Percentiles rank a stretch among this genome's conserved stretches.
phyloP scores from a whole-genome alignment of 2,797 vertebrate genomes.

The Pelochelys cantorii region DNA sequence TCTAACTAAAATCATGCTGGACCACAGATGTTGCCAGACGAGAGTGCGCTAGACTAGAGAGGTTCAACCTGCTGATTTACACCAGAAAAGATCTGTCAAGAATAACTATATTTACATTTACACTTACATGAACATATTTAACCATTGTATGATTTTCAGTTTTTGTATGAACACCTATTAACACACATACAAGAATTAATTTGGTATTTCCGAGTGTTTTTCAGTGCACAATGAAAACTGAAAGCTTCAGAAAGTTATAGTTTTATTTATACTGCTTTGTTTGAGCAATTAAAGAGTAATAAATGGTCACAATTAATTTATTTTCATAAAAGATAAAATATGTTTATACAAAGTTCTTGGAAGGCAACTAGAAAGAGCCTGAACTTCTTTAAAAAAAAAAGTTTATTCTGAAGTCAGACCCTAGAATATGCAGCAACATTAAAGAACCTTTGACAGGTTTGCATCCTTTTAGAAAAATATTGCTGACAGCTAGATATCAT shows the following conservation, averaged over 20 bases:
- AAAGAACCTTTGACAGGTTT: conserved; percentile 62
- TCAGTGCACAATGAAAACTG: background rate
- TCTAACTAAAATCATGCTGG: too few relatives aligned
- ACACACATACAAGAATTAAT: background rate
- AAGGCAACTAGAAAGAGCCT: conserved; percentile 27
- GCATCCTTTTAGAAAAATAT: conserved; percentile 46
- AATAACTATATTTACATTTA: background rate
- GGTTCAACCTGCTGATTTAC: background rate
- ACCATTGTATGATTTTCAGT: rapidly evolving
- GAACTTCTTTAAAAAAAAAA: background rate
- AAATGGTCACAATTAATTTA: background rate
- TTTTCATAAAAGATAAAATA: background rate
- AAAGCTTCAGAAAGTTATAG: background rate
- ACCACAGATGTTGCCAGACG: too few relatives aligned
- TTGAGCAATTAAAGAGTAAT: background rate
- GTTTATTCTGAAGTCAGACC: conserved; percentile 45
- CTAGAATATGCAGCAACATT: conserved; percentile 53
- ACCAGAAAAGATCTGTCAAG: background rate
- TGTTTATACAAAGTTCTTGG: conserved; percentile 1
- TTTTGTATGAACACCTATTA: background rate
- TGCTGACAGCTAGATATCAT: conserved; percentile 68
- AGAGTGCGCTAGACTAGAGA: too few relatives aligned
- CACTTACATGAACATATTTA: background rate
- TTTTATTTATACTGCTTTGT: background rate
- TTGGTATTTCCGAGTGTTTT: rapidly evolving